Conservation (phyloP, 2,888 invertebrate genomes). For the Sminthurides aquaticus region DNA sequence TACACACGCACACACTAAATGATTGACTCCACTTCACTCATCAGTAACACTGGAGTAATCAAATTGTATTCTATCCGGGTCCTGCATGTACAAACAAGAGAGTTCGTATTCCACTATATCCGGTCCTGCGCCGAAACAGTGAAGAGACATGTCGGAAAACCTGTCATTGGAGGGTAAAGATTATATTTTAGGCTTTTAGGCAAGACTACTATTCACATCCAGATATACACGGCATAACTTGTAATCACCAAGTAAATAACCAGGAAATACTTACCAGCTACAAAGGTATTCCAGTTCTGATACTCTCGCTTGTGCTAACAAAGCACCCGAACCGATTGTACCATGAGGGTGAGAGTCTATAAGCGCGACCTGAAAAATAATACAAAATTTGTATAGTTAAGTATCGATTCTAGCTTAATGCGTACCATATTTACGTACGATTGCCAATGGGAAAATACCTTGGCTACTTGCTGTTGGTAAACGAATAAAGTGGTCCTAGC, state of each 20-base stretch:
- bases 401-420: neutral
- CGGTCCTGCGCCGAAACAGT: slow-evolving; percentile 22
- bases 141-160: slow-evolving; percentile 20
- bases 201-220: neutral
- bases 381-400: neutral
- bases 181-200: neutral
- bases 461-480: slow-evolving; percentile 35
- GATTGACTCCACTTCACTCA: neutral
- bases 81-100: slow-evolving; percentile 23
- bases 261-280: slow-evolving; percentile 35
- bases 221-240: too few relatives aligned
- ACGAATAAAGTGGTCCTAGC: slow-evolving; percentile 35
- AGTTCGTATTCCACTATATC: slow-evolving; percentile 23
- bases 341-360: slow-evolving; percentile 39
- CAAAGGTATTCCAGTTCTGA: slow-evolving; percentile 33
- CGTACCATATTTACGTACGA: neutral
- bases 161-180: neutral
- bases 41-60: neutral
- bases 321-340: slow-evolving; percentile 29
- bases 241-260: too few relatives aligned
- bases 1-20: neutral
- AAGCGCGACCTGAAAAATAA: slow-evolving; percentile 31
- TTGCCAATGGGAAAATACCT: slow-evolving; percentile 18
- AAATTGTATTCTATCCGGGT: slow-evolving; percentile 7
- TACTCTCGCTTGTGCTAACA: slow-evolving; percentile 33